Evolutionary conservation across 2,888 invertebrate genomes (phyloP), one percentile per base, ranked within the genome.

Genomic region (Pteria penguin): DNA sequence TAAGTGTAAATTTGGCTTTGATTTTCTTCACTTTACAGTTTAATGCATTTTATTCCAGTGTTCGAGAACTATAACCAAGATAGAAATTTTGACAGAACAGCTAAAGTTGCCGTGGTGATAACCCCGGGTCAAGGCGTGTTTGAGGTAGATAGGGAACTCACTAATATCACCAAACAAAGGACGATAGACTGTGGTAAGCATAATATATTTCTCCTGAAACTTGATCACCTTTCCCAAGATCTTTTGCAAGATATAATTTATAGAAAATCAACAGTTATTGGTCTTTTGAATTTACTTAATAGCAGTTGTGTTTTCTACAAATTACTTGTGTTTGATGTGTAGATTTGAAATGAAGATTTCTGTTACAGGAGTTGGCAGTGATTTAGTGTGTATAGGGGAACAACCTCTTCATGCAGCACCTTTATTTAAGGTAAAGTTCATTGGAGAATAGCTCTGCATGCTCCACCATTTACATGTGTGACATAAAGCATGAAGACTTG

Each of bases 121-220:
- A 99, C 99, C 1, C 99, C 99, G 0, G 99, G 99, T 0, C 97
- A 98, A 4, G 99, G 99, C 0, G 98, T 99, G 0, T 99, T 99
- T 93, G 98, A 99, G 93, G 99, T 99, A 1, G 98, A 99, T 92
- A 94, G 98, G 77, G 98, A 98, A 92, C 93, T 99, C 29, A 98
- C 98, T 0, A 98, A 98, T 91, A 97, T 99, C 29, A 99, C 99
- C 0, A 99, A 99, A 93, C 99, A 99, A 92, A 94, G 99, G 80
- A 97, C 99, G 84, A 99, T 99, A 83, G 99, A 99, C 92, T 98
- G 98, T 91, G 99, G 99, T 87, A 91, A 83, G 83, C 89, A 69
- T 14, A 11, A 24, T 18, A 8, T n/a, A 57, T 14, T 22, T 22
- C n/a, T 5, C n/a, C 57, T 22, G 14, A 36, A 36, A 36, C 45